Percentiles rank a stretch among this genome's conserved stretches.
Evolutionary conservation across 2,797 vertebrate genomes (phyloP).

Genomic region (Sternotherus odoratus): DNA sequence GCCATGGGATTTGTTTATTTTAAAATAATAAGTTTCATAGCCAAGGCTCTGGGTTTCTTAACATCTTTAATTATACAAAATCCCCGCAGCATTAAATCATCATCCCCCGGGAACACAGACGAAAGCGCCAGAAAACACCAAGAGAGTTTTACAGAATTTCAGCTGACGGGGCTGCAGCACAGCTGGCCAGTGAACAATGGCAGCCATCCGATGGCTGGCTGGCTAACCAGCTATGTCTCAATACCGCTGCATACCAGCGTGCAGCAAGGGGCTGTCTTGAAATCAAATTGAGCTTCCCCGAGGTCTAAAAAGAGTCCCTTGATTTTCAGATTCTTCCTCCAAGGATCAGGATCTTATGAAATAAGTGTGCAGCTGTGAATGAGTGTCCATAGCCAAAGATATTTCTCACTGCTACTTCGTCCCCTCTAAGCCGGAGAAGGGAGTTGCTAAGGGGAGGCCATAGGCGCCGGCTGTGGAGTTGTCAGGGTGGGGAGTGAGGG

Average conservation of each 20-base stretch:
- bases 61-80: not conserved
- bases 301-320: not conserved
- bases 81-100: not conserved
- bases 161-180: not conserved
- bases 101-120: not conserved
- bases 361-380: not conserved
- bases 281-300: not conserved
- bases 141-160: not conserved
- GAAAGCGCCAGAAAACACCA: not conserved
- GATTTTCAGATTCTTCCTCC: not conserved
- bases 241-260: not conserved
- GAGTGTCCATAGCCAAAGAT: not conserved
- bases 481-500: not conserved
- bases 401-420: not conserved
- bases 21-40: not conserved
- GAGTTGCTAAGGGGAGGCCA: not conserved
- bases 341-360: not conserved
- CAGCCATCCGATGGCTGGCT: not conserved
- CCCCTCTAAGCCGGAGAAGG: not conserved
- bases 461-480: not conserved
- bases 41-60: not conserved
- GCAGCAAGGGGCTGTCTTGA: not conserved
- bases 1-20: not conserved
- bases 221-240: not conserved
- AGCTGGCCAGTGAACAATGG: not conserved